Evolutionary conservation across 2,888 invertebrate species (phyloP).

Genomic region (Tipula vernalis): DNA sequence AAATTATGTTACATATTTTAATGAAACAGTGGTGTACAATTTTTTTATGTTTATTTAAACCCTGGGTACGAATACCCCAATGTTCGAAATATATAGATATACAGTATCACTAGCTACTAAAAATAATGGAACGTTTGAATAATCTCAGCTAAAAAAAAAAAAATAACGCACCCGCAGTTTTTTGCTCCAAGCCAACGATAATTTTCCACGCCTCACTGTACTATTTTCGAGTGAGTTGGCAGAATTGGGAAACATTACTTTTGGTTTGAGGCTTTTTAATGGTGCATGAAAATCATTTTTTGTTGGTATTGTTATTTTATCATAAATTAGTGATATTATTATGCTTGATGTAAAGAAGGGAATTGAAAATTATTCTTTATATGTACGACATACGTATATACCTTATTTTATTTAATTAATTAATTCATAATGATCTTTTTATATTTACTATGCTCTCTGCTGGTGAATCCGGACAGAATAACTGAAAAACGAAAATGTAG

Average conservation of each 20-base stretch:
- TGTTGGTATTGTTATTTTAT: neutral
- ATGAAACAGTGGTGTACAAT: neutral
- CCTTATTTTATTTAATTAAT: neutral
- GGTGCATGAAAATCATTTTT: neutral
- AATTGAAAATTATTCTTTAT: neutral
- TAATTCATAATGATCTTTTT: neutral
- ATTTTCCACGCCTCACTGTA: neutral
- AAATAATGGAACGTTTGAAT: neutral
- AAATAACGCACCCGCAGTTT: neutral
- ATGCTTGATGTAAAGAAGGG: neutral
- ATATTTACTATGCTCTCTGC: neutral
- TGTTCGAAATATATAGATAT: neutral
- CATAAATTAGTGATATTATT: neutral
- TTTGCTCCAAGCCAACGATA: neutral
- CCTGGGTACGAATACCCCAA: neutral
- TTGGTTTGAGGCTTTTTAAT: neutral
- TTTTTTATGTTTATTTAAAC: neutral
- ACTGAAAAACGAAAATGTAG: neutral
- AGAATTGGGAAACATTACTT: neutral
- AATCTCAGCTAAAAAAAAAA: neutral
- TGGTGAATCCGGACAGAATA: neutral
- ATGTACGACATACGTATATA: neutral
- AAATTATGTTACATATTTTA: neutral
- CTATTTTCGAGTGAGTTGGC: neutral
- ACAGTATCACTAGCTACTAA: neutral